These are phyloP conservation scores for Lycocerus yunnanus DNA, from an alignment of 2,888 invertebrate species.

Conservation along the genomic window DNA sequence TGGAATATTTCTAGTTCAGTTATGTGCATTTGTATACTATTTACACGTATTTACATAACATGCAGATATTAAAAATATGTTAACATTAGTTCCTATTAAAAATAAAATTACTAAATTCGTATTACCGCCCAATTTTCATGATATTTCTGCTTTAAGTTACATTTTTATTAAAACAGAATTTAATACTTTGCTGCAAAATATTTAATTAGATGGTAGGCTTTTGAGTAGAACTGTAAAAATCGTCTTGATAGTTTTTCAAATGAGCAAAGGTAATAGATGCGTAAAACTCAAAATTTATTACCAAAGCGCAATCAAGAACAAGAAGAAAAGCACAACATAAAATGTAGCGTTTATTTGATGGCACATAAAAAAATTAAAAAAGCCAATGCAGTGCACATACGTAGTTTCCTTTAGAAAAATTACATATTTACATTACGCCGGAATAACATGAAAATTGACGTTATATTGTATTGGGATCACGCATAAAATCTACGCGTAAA, in stretches of 20 bases:
- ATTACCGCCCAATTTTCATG: too few relatives aligned
- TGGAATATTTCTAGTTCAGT: too few relatives aligned
- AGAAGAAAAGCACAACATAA: not conserved
- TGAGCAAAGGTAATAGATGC: not conserved
- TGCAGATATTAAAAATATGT: too few relatives aligned
- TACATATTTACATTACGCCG: not conserved
- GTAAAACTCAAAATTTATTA: not conserved
- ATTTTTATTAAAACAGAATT: not conserved
- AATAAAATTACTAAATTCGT: too few relatives aligned
- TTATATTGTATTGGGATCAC: not conserved
- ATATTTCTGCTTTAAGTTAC: too few relatives aligned
- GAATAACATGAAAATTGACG: not conserved
- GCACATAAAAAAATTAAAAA: not conserved
- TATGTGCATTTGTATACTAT: too few relatives aligned
- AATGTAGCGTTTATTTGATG: not conserved
- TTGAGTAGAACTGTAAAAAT: not conserved
- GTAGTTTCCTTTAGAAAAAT: not conserved
- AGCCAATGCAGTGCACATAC: not conserved
- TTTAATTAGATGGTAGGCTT: not conserved
- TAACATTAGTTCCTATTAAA: too few relatives aligned
- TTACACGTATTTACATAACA: too few relatives aligned
- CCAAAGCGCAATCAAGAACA: not conserved
- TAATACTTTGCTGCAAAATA: not conserved
- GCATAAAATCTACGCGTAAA: not conserved
- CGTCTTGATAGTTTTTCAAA: not conserved